Evolutionary conservation across 2,113 vertebrate species (phyloP).

Genomic region (Rhodinocichla rosea): DNA sequence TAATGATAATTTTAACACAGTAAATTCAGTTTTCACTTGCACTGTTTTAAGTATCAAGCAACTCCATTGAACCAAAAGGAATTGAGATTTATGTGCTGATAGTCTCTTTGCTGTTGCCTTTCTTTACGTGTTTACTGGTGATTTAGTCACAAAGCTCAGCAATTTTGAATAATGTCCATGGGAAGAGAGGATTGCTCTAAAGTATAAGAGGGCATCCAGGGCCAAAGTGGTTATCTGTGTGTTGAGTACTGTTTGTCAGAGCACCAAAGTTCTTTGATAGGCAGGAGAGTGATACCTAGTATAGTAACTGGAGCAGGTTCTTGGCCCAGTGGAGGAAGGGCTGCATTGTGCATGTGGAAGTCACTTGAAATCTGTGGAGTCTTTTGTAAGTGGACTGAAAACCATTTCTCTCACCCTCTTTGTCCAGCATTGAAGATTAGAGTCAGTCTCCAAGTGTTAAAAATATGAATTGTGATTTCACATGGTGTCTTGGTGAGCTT

Average conservation of each 20-base stretch:
- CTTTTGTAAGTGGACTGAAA: neutral
- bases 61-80: neutral
- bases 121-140: accelerated
- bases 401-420: neutral
- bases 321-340: neutral
- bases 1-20: neutral
- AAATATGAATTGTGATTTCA: neutral
- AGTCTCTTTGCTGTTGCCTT: neutral
- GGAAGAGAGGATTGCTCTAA: neutral
- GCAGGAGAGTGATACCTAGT: neutral
- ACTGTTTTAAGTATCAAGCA: neutral
- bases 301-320: neutral
- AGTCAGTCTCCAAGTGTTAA: neutral
- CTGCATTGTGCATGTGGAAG: accelerated
- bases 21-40: neutral
- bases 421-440: neutral
- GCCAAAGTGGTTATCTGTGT: neutral
- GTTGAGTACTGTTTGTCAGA: neutral
- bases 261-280: neutral
- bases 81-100: neutral
- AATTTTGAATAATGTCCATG: neutral
- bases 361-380: neutral
- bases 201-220: neutral
- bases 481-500: neutral
- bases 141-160: neutral